phyloP scores from a whole-genome alignment of 2,888 invertebrate genomes.

The Pterostichus madidus region DNA sequence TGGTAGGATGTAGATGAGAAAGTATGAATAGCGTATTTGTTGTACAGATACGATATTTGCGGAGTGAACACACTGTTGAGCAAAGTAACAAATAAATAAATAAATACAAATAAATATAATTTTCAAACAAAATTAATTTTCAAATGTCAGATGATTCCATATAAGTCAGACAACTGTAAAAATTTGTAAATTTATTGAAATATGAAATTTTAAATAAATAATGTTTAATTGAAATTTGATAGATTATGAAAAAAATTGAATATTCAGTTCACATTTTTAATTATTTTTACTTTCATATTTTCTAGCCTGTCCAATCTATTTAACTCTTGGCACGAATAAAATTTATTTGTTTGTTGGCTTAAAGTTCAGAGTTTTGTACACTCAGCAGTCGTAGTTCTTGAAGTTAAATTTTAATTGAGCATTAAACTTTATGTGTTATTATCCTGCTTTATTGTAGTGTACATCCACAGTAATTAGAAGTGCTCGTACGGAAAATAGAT shows the following conservation, averaged over 20 bases:
- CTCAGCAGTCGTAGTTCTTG: no score
- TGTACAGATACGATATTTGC: no score
- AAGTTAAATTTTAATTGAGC: conserved; percentile 1
- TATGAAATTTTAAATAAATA: background rate
- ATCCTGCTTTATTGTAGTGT: conserved; percentile 19
- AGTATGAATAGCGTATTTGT: no score
- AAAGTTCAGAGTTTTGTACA: background rate
- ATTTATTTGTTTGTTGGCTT: background rate
- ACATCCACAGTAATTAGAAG: conserved; percentile 25
- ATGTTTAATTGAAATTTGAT: background rate
- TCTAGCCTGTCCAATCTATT: no score
- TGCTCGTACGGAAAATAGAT: conserved; percentile 22
- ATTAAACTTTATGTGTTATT: conserved; percentile 28
- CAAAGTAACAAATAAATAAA: no score
- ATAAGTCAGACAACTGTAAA: background rate
- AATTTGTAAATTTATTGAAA: background rate
- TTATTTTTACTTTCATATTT: background rate
- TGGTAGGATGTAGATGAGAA: no score
- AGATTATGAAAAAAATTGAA: background rate
- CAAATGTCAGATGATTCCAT: background rate
- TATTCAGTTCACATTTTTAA: background rate
- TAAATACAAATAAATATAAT: no score
- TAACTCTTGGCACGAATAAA: no score
- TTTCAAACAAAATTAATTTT: background rate
- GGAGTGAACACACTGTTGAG: no score